Percentiles rank a stretch among this genome's conserved stretches.
Conservation (phyloP, 2,113 vertebrate species). For the Oplegnathus fasciatus region DNA sequence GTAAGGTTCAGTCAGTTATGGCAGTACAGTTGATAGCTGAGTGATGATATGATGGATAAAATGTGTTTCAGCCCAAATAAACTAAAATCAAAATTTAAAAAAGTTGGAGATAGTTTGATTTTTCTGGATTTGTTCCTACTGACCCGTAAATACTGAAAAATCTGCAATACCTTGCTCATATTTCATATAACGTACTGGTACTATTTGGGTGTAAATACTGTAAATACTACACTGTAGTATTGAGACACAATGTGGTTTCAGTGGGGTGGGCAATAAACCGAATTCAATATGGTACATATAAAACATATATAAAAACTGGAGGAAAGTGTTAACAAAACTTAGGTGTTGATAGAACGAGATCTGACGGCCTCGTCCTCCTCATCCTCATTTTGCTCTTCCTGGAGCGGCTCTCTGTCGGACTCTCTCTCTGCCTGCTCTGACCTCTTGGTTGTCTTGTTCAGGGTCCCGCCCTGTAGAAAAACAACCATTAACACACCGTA, state of each 20-base stretch:
- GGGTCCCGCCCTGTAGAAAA: conserved; percentile 81
- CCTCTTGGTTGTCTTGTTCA: conserved; percentile 87
- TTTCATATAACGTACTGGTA: background rate
- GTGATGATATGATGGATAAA: background rate
- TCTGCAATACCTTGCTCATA: background rate
- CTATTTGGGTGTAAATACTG: background rate
- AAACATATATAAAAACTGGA: background rate
- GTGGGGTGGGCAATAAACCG: background rate
- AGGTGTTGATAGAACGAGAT: conserved; percentile 71
- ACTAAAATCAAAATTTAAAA: background rate
- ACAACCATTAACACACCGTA: background rate
- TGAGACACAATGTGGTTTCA: background rate
- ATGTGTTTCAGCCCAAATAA: background rate
- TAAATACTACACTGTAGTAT: no score
- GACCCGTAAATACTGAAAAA: background rate
- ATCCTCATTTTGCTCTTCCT: conserved; percentile 53
- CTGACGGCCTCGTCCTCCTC: conserved; percentile 30
- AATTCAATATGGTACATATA: background rate
- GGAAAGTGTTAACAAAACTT: conserved; percentile 1
- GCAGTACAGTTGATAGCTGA: background rate
- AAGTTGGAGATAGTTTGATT: background rate
- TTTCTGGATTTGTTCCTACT: background rate
- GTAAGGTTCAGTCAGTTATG: background rate
- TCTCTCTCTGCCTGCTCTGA: conserved; percentile 51
- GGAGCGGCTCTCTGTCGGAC: conserved; percentile 77